A percentile compares a stretch with the other conserved stretches of the same genome.
Conservation (phyloP, 1,140 invertebrate species). For the Macrostomum lignano region DNA sequence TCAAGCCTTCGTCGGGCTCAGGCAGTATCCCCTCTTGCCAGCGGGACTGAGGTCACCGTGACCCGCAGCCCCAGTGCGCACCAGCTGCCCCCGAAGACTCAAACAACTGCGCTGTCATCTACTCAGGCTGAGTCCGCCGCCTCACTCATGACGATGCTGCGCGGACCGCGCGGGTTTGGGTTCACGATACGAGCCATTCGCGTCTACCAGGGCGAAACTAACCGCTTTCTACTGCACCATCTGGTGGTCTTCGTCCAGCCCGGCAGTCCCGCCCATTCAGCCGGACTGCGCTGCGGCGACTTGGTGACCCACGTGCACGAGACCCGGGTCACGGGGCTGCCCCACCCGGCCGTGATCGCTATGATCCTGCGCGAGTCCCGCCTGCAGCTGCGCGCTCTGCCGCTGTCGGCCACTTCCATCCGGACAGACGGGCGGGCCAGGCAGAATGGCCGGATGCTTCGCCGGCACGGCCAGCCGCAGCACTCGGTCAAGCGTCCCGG, state of each 20-base stretch:
- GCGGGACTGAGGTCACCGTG: background rate
- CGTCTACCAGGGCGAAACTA: slow-evolving; percentile 76
- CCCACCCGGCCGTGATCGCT: slow-evolving; percentile 69
- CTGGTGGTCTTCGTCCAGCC: slow-evolving; percentile 72
- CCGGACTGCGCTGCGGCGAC: slow-evolving; percentile 63
- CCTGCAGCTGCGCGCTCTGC: no score
- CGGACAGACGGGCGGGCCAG: no score
- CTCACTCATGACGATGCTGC: slow-evolving; percentile 48
- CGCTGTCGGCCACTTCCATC: no score
- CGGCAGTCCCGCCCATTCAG: slow-evolving; percentile 71
- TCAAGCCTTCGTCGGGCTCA: no score
- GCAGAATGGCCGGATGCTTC: no score
- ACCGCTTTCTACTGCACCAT: slow-evolving; percentile 89
- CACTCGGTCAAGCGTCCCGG: no score
- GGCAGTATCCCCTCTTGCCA: no score
- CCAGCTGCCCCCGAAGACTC: no score
- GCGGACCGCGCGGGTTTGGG: slow-evolving; percentile 68
- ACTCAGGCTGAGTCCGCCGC: background rate
- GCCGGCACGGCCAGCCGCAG: no score
- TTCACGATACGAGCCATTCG: slow-evolving; percentile 79
- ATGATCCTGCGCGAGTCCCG: slow-evolving; percentile 45
- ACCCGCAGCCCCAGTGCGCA: background rate
- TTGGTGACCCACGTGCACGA: slow-evolving; percentile 86
- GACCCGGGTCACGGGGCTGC: slow-evolving; percentile 61
- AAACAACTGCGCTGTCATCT: no score